Evolutionary conservation across 2,888 invertebrate species (phyloP), one percentile per base, ranked within the genome.

Genomic region (Macrophya alboannulata): DNA sequence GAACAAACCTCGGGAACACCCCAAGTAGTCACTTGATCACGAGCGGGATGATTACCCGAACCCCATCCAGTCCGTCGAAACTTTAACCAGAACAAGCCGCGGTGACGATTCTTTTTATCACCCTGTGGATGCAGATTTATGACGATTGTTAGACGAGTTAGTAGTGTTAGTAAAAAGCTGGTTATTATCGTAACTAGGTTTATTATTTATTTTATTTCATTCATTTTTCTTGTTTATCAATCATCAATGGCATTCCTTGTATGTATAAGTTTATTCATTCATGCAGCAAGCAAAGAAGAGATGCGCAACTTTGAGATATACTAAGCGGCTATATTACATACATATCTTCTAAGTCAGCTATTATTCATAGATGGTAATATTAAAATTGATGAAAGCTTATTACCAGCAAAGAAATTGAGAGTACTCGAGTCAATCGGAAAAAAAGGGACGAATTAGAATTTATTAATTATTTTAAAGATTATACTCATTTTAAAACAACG

Each of bases 1-100:
- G 95, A 95, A 84, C 97, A 97, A 1, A 99, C 99, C 92, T 99
- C 99, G 84, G 96, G 96, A 10, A 97, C 96, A 51, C 97, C 97
- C 99, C 99, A 99, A 81, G 93, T 92, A 6, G 91, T 92, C 4
- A 92, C 92, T 86, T 93, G 93, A 81, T 93, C 93, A 48, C 86
- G 6, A 9, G 40, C 92, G 89, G 90, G 90, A 87, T 93, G 92
- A 65, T 89, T 89, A 93, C 94, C 92, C 93, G 51, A 84, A 48
- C 89, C 90, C 51, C 92, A 93, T 68, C 93, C 92, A 9, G 92
- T 91, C 79, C 95, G 95, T 12, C 96, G 95, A 90, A 96, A 95
- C 90, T 96, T 95, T 88, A 96, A 94, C 96, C 96, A 96, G 92
- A 96, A 96, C n/a, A 96, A 94, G 88, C 96, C 96, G 88, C 96